Base-by-base conservation (phyloP, 2,888 invertebrate species). In the Fragum whitleyi region DNA sequence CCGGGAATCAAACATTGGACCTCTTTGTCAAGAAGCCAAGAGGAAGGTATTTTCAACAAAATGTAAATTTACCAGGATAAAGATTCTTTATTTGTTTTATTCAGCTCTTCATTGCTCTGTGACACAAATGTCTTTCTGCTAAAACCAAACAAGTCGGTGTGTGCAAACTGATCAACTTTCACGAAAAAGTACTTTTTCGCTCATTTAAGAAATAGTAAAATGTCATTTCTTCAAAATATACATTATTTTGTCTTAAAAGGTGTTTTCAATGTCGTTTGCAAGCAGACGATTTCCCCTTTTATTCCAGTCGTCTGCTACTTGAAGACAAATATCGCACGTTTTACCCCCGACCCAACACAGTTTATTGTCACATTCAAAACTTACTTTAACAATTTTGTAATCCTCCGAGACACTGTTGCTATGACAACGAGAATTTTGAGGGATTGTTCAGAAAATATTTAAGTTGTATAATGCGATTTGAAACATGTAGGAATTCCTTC, bases 401-500 rank as follows among this genome's bases (percentile, higher is more conserved):
- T 61, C 61, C 61, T 26, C 32, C 7, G 61, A 61, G 61, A 61
- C 14, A n/a, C 14, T 14, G 61, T 61, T 61, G 32, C 32, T 26
- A 61, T 61, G 61, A 26, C 32, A 32, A 61, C 61, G 29, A n/a
- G 57, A 57, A 32, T 61, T 57, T 61, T 61, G 61, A 61, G 26
- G 61, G 61, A 61, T 61, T 61, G 61, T 61, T 61, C 61, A 3
- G 29, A 61, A 57, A 61, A 32, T 61, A 61, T 61, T 32, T 23
- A 61, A 61, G 61, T 26, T 61, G 61, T 61, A 61, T 61, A 61
- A 61, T 61, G 26, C 61, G 26, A 61, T 61, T 61, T 61, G 19
- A 26, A 23, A 32, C n/a, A 61, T 61, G 61, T 61, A 61, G 61
- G 26, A 61, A 29, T 28, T 23, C 47, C 14, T 3, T 5, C 47